Evolutionary conservation across 2,888 invertebrate species (phyloP), one percentile per base, ranked within the genome.

Genomic region (Caenorhabditis sulstoni): DNA sequence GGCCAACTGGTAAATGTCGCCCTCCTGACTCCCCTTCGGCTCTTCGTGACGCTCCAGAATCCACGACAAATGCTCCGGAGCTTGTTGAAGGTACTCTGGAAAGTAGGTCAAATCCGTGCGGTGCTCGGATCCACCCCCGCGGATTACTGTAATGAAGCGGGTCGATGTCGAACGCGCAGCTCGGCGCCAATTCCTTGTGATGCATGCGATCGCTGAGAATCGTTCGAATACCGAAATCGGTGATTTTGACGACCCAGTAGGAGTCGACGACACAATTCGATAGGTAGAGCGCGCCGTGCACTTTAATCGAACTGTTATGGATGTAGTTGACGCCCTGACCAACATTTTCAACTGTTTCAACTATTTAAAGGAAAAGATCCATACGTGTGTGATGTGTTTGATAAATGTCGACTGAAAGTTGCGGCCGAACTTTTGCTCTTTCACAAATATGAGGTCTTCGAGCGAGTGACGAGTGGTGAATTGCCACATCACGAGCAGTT

Each of bases 221-320:
- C 2, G 23, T 37, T 16, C 71, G 76, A 0, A 83, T 45, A 1
- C 85, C 85, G 49, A 85, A 85, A 75, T 85, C 85, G 0, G 84
- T 85, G 14, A 85, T 39, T 53, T 84, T 84, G 14, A 85, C 85
- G 4, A 84, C 82, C 85, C 85, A 85, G 66, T 85, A 85, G 0
- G 81, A 79, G 52, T 85, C 85, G 9, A 85, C 85, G 1, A 85
- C 82, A 57, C 85, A 85, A 73, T 85, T 85, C 3, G 84, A 81
- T 3, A 85, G 55, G 22, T 79, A 85, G 2, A 85, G 64, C 18
- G 84, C 77, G 0, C 85, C 84, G 49, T 85, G 85, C 4, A 77
- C 81, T 39, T 80, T 79, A 37, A 85, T 80, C 0, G 79, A 66
- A 16, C 70, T 74, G 64, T 79, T 73, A 35, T 85, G 85, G 14